Percentiles rank a stretch among this genome's conserved stretches.
Conservation (phyloP, 2,888 invertebrate species). For the Ptycholaimellus sp. region DNA sequence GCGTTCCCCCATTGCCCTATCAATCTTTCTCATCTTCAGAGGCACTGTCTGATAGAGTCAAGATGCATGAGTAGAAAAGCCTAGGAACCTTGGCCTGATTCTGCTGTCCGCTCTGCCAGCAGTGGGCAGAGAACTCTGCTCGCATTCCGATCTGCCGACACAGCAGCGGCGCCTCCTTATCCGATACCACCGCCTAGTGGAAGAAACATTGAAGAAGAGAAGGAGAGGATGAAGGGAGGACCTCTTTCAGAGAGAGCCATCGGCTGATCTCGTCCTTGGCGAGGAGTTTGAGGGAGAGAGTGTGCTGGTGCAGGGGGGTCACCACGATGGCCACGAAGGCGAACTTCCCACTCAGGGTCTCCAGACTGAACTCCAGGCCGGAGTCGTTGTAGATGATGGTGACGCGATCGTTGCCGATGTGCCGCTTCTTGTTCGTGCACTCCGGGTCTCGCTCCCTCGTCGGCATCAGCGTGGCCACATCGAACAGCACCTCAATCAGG, state of each 20-base stretch:
- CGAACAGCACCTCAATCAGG: slow-evolving; percentile 47
- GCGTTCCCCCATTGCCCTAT: too few relatives aligned
- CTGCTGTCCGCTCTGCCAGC: too few relatives aligned
- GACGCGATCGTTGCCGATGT: slow-evolving; percentile 86
- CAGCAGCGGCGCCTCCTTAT: slow-evolving; percentile 42
- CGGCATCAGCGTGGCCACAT: slow-evolving; percentile 87
- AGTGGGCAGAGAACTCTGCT: slow-evolving; percentile 41
- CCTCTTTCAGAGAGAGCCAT: too few relatives aligned
- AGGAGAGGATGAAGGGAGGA: background rate
- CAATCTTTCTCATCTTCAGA: too few relatives aligned
- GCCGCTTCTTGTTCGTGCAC: slow-evolving; percentile 68
- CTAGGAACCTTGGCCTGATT: too few relatives aligned
- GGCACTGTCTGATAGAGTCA: too few relatives aligned
- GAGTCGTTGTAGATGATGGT: slow-evolving; percentile 90
- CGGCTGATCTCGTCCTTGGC: slow-evolving; percentile 7
- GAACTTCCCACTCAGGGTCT: slow-evolving; percentile 39
- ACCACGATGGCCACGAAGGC: slow-evolving; percentile 7
- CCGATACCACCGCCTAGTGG: background rate
- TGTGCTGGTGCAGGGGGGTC: slow-evolving; percentile 5
- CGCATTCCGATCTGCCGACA: slow-evolving; percentile 76
- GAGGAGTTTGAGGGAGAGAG: slow-evolving; percentile 4
- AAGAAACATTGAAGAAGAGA: background rate
- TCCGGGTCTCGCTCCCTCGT: slow-evolving; percentile 54
- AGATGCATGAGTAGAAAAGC: too few relatives aligned
- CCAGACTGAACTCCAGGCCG: slow-evolving; percentile 62